A percentile compares a stretch with the other conserved stretches of the same genome.
phyloP scores from a whole-genome alignment of 2,888 invertebrate genomes.

The Apamea epomidion region DNA sequence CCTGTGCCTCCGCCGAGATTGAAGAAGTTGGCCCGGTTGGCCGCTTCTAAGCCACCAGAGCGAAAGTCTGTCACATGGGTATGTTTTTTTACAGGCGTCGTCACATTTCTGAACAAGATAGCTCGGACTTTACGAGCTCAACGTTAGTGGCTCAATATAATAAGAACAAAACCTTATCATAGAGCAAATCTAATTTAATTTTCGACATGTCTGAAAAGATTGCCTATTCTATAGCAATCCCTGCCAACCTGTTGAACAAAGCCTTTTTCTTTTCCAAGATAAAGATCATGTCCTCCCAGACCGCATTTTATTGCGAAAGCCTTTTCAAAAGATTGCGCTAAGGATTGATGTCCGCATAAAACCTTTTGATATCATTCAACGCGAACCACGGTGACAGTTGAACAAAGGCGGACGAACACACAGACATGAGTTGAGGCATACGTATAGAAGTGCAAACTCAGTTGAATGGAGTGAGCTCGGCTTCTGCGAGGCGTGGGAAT shows the following conservation, averaged over 20 bases:
- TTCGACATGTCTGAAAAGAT: background rate
- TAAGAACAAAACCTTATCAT: background rate
- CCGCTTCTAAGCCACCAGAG: constrained; percentile 79
- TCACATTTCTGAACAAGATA: background rate
- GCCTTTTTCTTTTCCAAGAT: constrained; percentile 24
- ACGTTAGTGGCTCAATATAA: background rate
- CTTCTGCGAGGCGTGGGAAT: constrained; percentile 82
- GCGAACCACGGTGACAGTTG: constrained; percentile 73
- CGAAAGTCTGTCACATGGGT: constrained; percentile 87
- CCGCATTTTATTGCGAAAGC: constrained; percentile 16
- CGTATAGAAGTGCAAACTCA: constrained; percentile 69
- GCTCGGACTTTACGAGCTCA: background rate
- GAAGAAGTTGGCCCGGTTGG: constrained; percentile 85
- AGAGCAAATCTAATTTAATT: background rate
- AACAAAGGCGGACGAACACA: constrained; percentile 77
- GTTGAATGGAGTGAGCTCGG: constrained; percentile 71
- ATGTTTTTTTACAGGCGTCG: constrained; percentile 50
- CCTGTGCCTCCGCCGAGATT: constrained; percentile 87
- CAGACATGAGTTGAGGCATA: constrained; percentile 78
- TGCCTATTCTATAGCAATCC: constrained; percentile 3
- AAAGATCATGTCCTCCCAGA: constrained; percentile 14
- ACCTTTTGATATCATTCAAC: constrained; percentile 75
- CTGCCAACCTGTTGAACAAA: constrained; percentile 29
- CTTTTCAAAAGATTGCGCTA: constrained; percentile 48
- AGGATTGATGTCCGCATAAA: constrained; percentile 73